phyloP scores from a whole-genome alignment of 2,888 invertebrate genomes.

The Thumatha senex region DNA sequence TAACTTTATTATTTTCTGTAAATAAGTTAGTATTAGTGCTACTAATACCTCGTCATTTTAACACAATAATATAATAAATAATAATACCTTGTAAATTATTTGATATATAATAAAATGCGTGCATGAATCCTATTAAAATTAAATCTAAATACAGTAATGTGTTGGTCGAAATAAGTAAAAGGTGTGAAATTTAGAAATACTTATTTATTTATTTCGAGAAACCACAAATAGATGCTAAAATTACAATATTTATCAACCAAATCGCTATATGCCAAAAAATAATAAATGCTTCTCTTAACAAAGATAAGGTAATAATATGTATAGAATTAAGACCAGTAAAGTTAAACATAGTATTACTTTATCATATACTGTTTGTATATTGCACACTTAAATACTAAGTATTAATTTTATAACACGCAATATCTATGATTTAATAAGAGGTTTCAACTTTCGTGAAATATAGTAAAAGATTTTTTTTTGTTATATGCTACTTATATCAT shows the following conservation, averaged over 20 bases:
- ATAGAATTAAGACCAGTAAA: slow-evolving; percentile 11
- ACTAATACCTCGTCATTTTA: slow-evolving; percentile 69
- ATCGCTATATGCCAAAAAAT: slow-evolving; percentile 11
- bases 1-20: slow-evolving; percentile 27
- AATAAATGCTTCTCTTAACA: slow-evolving; percentile 20
- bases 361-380: slow-evolving; percentile 20
- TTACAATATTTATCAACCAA: slow-evolving; percentile 8
- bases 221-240: slow-evolving; percentile 10
- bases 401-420: no score
- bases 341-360: slow-evolving; percentile 18
- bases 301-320: slow-evolving; percentile 19
- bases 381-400: slow-evolving; percentile 15
- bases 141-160: slow-evolving; percentile 21
- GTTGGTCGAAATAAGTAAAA: slow-evolving; percentile 16
- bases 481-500: slow-evolving; percentile 23
- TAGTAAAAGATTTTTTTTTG: no score
- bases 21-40: slow-evolving; percentile 43
- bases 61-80: slow-evolving; percentile 40
- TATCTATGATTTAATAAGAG: no score
- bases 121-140: slow-evolving; percentile 46
- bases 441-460: no score
- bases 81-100: slow-evolving; percentile 18
- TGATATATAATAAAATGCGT: slow-evolving; percentile 32
- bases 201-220: slow-evolving; percentile 13
- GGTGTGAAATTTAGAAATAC: background rate